Conservation (phyloP, 2,888 invertebrate species). For the Thera britannica region DNA sequence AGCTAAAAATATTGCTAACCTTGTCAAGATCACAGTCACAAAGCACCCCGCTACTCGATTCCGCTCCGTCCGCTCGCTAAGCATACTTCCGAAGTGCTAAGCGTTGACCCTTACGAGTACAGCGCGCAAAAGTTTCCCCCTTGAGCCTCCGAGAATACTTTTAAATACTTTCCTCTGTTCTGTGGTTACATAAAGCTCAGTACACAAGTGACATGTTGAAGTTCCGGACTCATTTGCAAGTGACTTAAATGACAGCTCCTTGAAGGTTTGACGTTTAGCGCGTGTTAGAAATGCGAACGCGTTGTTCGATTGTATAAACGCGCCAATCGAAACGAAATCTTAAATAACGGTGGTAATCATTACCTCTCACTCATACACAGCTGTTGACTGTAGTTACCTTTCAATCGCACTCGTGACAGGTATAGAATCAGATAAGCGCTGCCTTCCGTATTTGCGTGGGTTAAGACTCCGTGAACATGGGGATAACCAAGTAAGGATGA, state of each 20-base stretch:
- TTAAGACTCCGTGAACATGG: too few species aligned
- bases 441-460: too few species aligned
- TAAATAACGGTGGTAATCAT: too few species aligned
- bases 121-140: slow-evolving; percentile 46
- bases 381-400: too few species aligned
- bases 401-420: neutral
- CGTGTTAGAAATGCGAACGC: slow-evolving; percentile 38
- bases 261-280: slow-evolving; percentile 41
- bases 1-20: too few species aligned
- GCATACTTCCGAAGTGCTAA: slow-evolving; percentile 32
- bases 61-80: slow-evolving; percentile 17
- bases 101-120: slow-evolving; percentile 47
- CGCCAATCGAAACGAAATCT: too few species aligned
- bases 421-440: too few species aligned
- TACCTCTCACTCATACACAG: too few species aligned
- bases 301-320: neutral
- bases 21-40: neutral
- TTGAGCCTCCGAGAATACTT: slow-evolving; percentile 44
- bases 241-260: slow-evolving; percentile 42
- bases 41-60: neutral
- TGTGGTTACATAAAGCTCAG: slow-evolving; percentile 53
- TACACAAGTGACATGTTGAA: slow-evolving; percentile 51
- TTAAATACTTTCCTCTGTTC: slow-evolving; percentile 50
- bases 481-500: neutral
- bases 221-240: slow-evolving; percentile 54